phyloP scores from a whole-genome alignment of 1,140 invertebrate genomes.

The Eumeta japonica region DNA sequence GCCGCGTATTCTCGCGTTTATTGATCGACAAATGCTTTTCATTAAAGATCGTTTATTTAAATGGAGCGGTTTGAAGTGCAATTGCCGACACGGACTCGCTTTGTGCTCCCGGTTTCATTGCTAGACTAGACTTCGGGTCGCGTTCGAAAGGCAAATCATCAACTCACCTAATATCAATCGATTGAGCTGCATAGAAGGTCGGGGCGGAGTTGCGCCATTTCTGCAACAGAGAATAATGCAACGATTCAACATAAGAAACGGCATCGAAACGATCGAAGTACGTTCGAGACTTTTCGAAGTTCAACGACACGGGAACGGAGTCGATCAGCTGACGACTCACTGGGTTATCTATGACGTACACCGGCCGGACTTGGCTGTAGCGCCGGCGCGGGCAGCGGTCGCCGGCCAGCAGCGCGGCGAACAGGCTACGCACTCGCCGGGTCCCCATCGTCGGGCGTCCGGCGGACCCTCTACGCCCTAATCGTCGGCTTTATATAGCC shows the following conservation, averaged over 20 bases:
- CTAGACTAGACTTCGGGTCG: too few relatives aligned
- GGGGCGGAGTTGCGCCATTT: conserved; percentile 51
- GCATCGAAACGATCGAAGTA: too few relatives aligned
- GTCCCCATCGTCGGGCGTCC: too few relatives aligned
- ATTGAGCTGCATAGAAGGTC: conserved; percentile 43
- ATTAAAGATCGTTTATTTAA: background rate
- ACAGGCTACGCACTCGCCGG: too few relatives aligned
- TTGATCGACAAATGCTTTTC: too few relatives aligned
- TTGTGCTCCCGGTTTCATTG: background rate
- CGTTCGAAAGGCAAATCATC: too few relatives aligned
- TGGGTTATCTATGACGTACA: conserved; percentile 42
- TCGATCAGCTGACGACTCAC: conserved; percentile 34
- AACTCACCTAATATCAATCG: conserved; percentile 45
- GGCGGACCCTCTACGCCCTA: conserved; percentile 27
- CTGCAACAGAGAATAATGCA: conserved; percentile 28
- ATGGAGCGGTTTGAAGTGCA: background rate
- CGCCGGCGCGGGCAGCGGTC: conserved; percentile 27
- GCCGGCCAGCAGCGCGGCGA: conserved; percentile 20
- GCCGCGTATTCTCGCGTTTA: background rate
- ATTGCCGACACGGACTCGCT: background rate
- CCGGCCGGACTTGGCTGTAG: conserved; percentile 50
- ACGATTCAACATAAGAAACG: background rate
- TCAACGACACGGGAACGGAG: background rate
- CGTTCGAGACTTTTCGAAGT: background rate
- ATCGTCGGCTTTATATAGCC: conserved; percentile 37